Conservation (phyloP, 2,797 vertebrate genomes). For the Schizopygopsis malacanthus region DNA sequence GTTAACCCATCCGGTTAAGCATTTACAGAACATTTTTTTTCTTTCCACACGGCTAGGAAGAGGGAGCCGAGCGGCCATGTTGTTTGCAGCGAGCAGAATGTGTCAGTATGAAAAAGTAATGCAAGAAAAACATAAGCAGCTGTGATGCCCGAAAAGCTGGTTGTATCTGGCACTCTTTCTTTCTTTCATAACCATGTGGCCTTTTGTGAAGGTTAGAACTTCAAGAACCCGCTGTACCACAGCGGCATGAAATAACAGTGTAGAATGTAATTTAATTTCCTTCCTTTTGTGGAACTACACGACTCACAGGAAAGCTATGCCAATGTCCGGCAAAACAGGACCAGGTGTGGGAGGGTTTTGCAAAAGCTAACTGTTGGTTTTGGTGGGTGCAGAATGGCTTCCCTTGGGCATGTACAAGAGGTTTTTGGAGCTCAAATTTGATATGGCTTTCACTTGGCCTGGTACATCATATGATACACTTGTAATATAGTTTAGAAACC, state of each 20-base stretch:
- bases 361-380: slow-evolving; percentile 35
- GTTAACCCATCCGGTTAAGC: slow-evolving; percentile 59
- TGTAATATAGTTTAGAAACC: not conserved
- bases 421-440: slow-evolving; percentile 6
- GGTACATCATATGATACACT: not conserved
- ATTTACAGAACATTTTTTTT: slow-evolving; percentile 55
- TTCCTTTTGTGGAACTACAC: slow-evolving; percentile 45
- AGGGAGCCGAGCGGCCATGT: slow-evolving; percentile 43
- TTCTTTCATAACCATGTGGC: slow-evolving; percentile 44
- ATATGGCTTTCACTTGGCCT: not conserved
- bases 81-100: slow-evolving; percentile 45
- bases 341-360: slow-evolving; percentile 30
- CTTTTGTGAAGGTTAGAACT: slow-evolving; percentile 51
- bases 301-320: slow-evolving; percentile 33
- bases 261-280: slow-evolving; percentile 51
- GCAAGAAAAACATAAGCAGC: slow-evolving; percentile 56
- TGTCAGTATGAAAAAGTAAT: slow-evolving; percentile 53
- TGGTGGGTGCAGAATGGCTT: slow-evolving; percentile 5
- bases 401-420: slow-evolving; percentile 11
- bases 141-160: slow-evolving; percentile 27
- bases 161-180: slow-evolving; percentile 41
- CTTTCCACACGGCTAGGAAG: slow-evolving; percentile 29
- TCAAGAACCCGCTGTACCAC: slow-evolving; percentile 42
- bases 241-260: slow-evolving; percentile 47
- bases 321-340: slow-evolving; percentile 37